Conservation (phyloP, 2,113 vertebrate species). For the Aviceda subcristata region DNA sequence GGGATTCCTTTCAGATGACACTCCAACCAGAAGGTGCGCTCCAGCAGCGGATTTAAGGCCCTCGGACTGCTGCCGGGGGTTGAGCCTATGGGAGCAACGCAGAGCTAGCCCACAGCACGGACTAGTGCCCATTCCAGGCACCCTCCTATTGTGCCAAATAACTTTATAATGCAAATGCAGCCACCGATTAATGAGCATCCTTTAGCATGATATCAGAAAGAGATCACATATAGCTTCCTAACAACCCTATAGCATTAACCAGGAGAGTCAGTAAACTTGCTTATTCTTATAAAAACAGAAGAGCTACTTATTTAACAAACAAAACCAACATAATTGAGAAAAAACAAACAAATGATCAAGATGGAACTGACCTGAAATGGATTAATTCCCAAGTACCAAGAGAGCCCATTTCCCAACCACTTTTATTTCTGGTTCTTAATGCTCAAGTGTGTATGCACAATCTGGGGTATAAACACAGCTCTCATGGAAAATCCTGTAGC, state of each 20-base stretch:
- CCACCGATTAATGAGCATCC: neutral
- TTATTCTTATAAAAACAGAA: neutral
- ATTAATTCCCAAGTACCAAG: neutral
- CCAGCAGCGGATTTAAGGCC: neutral
- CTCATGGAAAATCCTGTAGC: neutral
- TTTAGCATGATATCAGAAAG: neutral
- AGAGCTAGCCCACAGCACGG: neutral
- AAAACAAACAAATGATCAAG: neutral
- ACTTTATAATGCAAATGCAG: neutral
- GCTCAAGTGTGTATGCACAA: neutral
- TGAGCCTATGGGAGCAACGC: neutral
- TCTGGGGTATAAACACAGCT: neutral
- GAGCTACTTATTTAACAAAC: neutral
- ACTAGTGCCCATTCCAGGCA: neutral
- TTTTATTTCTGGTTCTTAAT: neutral
- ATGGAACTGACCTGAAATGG: neutral
- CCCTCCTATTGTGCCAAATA: neutral
- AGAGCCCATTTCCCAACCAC: neutral
- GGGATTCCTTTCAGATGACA: slow-evolving; percentile 6
- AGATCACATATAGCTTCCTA: neutral
- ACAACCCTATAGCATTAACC: neutral
- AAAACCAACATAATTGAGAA: neutral
- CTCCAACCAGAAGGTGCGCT: neutral
- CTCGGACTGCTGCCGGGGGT: neutral
- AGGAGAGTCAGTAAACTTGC: neutral